Evolutionary conservation across 2,888 invertebrate genomes (phyloP).

Genomic region (Orthosia gothica): DNA sequence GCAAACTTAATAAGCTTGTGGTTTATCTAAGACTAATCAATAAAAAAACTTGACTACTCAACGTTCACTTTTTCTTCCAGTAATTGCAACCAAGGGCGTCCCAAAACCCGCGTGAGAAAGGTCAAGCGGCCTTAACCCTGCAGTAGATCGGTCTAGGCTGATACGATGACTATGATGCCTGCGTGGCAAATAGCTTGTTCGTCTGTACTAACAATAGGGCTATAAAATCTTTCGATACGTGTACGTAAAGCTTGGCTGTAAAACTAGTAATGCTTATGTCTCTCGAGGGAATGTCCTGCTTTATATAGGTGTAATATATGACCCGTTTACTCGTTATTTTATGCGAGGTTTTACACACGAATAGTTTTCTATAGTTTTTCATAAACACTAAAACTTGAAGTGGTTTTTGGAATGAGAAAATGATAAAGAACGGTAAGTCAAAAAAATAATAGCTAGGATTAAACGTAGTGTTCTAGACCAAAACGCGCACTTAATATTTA

Average conservation of each 20-base stretch:
- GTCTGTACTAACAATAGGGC: constrained; percentile 40
- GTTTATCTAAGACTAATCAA: no score
- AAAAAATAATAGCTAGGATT: background rate
- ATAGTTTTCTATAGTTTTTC: constrained; percentile 12
- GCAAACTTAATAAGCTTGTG: no score
- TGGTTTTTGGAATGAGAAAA: background rate
- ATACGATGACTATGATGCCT: no score
- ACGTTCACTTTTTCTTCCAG: no score
- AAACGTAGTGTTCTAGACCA: background rate
- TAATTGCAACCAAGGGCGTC: no score
- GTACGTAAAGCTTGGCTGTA: constrained; percentile 64
- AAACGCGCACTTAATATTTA: no score
- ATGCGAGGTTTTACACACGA: constrained; percentile 11
- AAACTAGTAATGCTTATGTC: constrained; percentile 55
- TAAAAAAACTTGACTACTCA: no score
- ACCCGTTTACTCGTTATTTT: constrained; percentile 16
- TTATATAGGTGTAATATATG: constrained; percentile 49
- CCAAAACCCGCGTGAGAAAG: no score
- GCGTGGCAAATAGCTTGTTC: background rate
- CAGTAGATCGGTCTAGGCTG: no score
- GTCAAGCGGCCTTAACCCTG: no score
- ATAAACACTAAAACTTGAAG: constrained; percentile 7
- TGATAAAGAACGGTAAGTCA: background rate
- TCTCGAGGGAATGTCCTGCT: constrained; percentile 39
- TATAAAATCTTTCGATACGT: constrained; percentile 63